phyloP scores from a whole-genome alignment of 2,113 vertebrate species.

The Semnornis frantzii region DNA sequence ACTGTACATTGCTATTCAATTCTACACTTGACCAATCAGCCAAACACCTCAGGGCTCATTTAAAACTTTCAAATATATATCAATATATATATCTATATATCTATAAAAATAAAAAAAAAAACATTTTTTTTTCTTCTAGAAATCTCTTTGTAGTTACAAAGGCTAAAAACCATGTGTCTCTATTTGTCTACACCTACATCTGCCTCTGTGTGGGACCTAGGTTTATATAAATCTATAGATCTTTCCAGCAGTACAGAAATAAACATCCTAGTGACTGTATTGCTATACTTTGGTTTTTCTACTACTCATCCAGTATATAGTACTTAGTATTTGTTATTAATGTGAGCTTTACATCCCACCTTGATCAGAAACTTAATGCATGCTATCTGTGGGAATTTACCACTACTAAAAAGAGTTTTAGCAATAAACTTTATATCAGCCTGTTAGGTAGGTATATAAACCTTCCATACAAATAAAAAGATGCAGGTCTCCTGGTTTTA shows the following conservation, averaged over 20 bases:
- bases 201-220: neutral
- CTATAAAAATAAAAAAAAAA: no score
- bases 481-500: neutral
- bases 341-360: constrained; percentile 3
- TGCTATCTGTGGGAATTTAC: neutral
- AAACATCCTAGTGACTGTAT: neutral
- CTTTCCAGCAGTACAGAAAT: neutral
- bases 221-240: neutral
- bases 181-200: neutral
- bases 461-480: neutral
- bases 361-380: constrained; percentile 16
- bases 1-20: neutral
- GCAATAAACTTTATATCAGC: neutral
- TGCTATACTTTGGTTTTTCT: neutral
- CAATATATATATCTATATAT: no score
- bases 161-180: neutral
- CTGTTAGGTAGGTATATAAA: neutral
- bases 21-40: neutral
- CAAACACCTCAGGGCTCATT: neutral
- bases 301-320: neutral
- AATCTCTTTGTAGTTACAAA: neutral
- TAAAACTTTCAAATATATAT: neutral
- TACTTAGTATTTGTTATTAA: neutral
- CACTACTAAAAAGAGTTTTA: constrained; percentile 1
- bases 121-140: neutral